Evolutionary conservation across 2,888 invertebrate species (phyloP).

Genomic region (Hypsopygia costalis): DNA sequence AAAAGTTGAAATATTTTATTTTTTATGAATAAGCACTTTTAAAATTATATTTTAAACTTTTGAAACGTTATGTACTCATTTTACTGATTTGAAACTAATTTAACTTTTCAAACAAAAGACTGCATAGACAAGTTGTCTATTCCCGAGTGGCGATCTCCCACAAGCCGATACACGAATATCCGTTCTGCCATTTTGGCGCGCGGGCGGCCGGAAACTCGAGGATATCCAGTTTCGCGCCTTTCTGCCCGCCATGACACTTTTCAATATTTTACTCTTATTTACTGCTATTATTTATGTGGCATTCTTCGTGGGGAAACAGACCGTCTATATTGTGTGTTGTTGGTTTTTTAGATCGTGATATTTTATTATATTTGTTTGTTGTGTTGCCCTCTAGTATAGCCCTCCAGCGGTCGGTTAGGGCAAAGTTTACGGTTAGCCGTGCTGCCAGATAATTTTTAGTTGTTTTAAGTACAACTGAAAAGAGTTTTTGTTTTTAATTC

Average conservation of each 20-base stretch:
- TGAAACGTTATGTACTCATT: too few relatives aligned
- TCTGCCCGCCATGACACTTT: slow-evolving; percentile 75
- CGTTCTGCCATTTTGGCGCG: slow-evolving; percentile 73
- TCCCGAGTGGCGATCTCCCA: slow-evolving; percentile 38
- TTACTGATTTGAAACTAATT: too few relatives aligned
- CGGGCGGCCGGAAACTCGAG: slow-evolving; percentile 72
- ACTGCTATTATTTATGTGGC: slow-evolving; percentile 75
- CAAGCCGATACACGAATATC: slow-evolving; percentile 69
- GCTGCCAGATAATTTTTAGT: too few relatives aligned
- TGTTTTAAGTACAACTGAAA: too few relatives aligned
- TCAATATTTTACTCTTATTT: slow-evolving; percentile 80
- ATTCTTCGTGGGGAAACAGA: slow-evolving; percentile 61
- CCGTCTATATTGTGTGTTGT: slow-evolving; percentile 49
- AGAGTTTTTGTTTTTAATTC: too few relatives aligned
- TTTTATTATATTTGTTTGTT: slow-evolving; percentile 30
- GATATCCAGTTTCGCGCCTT: slow-evolving; percentile 76
- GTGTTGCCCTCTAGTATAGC: not conserved
- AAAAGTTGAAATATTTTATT: too few relatives aligned
- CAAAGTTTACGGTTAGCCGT: too few relatives aligned
- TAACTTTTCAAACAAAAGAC: slow-evolving; percentile 21
- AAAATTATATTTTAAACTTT: too few relatives aligned
- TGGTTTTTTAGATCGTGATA: slow-evolving; percentile 33
- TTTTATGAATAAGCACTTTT: too few relatives aligned
- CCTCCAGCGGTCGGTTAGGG: too few relatives aligned
- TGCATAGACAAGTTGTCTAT: slow-evolving; percentile 40